Evolutionary conservation across 2,113 vertebrate species (phyloP).

Genomic region (Eubucco bourcierii): DNA sequence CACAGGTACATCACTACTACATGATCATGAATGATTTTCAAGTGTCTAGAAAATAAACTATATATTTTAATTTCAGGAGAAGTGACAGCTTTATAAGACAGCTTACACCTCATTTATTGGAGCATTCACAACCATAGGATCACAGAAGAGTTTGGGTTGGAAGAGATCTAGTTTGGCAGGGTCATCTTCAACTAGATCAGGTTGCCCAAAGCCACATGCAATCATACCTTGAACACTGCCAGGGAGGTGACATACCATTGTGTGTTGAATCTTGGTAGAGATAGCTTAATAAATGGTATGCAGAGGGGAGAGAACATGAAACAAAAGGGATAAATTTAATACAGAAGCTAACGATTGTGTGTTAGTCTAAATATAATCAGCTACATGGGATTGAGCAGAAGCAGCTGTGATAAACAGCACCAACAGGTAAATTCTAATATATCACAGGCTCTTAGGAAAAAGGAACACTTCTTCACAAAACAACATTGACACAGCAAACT

Average conservation of each 20-base stretch:
- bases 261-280: neutral
- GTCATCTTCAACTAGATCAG: neutral
- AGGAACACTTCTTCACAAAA: neutral
- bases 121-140: neutral
- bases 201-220: neutral
- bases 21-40: neutral
- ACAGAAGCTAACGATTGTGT: neutral
- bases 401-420: neutral
- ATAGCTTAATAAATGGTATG: rapidly evolving
- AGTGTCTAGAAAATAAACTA: neutral
- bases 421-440: neutral
- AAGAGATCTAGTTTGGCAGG: neutral
- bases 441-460: neutral
- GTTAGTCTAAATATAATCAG: neutral
- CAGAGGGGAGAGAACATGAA: neutral
- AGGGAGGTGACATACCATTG: neutral
- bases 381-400: neutral
- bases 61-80: neutral
- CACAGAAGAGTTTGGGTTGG: neutral
- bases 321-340: neutral
- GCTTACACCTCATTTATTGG: neutral
- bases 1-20: neutral
- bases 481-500: neutral
- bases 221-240: neutral
- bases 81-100: neutral